Conservation (phyloP, 2,888 invertebrate genomes). For the Gonocerus acuteangulatus region DNA sequence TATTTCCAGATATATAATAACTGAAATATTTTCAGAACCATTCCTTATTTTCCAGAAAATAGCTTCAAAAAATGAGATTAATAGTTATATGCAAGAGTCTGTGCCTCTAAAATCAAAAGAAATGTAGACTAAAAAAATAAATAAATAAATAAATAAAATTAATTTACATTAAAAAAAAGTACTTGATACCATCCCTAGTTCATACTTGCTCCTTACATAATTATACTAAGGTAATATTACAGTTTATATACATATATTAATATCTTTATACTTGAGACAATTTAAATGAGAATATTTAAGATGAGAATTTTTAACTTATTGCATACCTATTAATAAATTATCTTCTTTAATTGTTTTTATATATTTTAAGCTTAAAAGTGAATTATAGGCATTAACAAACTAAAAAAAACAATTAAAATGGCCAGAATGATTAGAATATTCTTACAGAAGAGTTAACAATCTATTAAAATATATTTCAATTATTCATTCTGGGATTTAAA, state of each 20-base stretch:
- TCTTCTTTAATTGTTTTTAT: background rate
- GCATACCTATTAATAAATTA: no score
- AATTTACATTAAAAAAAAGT: background rate
- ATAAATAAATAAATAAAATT: background rate
- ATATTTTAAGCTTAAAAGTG: background rate
- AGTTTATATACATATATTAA: slow-evolving; percentile 20
- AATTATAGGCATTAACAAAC: background rate
- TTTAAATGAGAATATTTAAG: slow-evolving; percentile 3
- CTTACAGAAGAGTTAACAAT: background rate
- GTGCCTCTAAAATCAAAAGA: no score
- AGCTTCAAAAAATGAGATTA: no score
- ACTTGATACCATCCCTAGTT: slow-evolving; percentile 15
- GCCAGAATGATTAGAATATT: no score
- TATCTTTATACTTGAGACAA: slow-evolving; percentile 10
- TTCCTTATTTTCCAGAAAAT: no score
- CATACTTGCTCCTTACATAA: slow-evolving; percentile 4
- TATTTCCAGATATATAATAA: no score
- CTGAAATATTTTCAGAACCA: no score
- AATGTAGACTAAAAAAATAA: no score
- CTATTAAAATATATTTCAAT: background rate
- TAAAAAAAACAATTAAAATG: background rate
- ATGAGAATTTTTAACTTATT: background rate
- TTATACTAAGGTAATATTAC: slow-evolving; percentile 19
- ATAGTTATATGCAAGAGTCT: no score
- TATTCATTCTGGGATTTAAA: slow-evolving; percentile 1